These are phyloP conservation scores for Ophioderma brevispina DNA, from an alignment of 35 echinoderm and acorn worm genomes.

Conservation along the genomic window DNA sequence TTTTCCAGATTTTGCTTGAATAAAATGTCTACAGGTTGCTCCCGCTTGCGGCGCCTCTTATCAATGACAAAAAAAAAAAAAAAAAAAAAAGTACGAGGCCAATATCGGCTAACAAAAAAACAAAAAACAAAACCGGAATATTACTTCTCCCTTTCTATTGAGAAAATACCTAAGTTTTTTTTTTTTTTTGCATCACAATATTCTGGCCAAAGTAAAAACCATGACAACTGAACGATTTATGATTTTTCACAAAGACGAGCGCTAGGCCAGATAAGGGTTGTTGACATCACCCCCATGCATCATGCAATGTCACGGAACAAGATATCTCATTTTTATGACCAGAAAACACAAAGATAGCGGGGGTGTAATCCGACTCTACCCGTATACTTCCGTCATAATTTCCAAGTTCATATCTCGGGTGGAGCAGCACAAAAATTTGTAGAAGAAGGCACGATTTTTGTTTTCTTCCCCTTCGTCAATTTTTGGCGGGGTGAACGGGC, in stretches of 20 bases:
- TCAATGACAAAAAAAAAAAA: too few relatives aligned
- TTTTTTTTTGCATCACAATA: too few relatives aligned
- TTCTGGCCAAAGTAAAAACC: too few relatives aligned
- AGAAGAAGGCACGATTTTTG: not conserved
- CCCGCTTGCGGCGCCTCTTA: too few relatives aligned
- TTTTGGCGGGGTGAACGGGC: constrained; percentile 10
- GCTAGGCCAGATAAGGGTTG: not conserved
- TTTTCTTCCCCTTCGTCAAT: not conserved
- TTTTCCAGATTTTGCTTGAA: too few relatives aligned
- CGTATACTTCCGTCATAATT: constrained; percentile 14
- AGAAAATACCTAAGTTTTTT: too few relatives aligned
- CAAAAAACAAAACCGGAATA: too few relatives aligned
- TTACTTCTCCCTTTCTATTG: too few relatives aligned
- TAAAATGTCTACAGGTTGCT: too few relatives aligned
- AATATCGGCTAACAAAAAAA: too few relatives aligned
- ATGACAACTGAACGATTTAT: not conserved
- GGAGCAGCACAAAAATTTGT: not conserved
- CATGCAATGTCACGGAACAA: constrained; percentile 6
- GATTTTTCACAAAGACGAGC: not conserved
- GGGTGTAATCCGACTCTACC: not conserved
- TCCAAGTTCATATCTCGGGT: constrained; percentile 1
- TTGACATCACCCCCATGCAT: constrained; percentile 2
- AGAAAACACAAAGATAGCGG: constrained; percentile 8
- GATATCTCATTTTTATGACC: constrained; percentile 13
- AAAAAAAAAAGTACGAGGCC: too few relatives aligned